A percentile compares a stretch with the other conserved stretches of the same genome.
Evolutionary conservation across 2,113 vertebrate species (phyloP).

Genomic region (Amazona guildingii): DNA sequence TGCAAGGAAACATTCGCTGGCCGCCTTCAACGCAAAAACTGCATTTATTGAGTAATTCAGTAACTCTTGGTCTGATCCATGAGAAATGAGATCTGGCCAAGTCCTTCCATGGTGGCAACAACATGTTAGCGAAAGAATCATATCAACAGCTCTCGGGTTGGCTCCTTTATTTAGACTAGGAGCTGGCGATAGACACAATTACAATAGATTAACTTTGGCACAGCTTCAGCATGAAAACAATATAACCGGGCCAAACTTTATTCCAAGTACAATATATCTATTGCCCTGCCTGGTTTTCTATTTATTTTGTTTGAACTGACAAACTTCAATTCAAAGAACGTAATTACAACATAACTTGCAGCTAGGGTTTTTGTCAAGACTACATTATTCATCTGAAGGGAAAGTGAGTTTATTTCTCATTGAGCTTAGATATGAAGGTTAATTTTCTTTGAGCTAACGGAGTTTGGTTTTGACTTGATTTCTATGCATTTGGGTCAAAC

Average conservation of each 20-base stretch:
- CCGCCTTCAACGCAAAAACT: not conserved
- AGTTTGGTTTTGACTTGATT: slow-evolving; percentile 17
- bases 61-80: not conserved
- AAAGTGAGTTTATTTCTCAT: slow-evolving; percentile 4
- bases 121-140: slow-evolving; percentile 3
- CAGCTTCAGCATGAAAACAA: not conserved
- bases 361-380: not conserved
- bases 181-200: not conserved
- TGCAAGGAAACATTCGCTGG: not conserved
- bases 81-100: not conserved
- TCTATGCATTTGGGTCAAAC: slow-evolving; percentile 52
- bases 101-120: not conserved
- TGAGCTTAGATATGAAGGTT: slow-evolving; percentile 2
- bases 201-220: slow-evolving; percentile 27
- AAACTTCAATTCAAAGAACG: slow-evolving; percentile 14
- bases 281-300: not conserved
- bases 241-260: not conserved
- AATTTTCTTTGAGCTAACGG: slow-evolving; percentile 12
- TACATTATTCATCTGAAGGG: not conserved
- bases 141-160: slow-evolving; percentile 18
- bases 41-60: slow-evolving; percentile 18
- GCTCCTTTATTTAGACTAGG: slow-evolving; percentile 27
- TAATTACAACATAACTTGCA: slow-evolving; percentile 18
- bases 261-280: slow-evolving; percentile 11
- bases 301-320: slow-evolving; percentile 46